Evolutionary conservation across 2,113 vertebrate genomes (phyloP).

Genomic region (Ceyx melanurus): DNA sequence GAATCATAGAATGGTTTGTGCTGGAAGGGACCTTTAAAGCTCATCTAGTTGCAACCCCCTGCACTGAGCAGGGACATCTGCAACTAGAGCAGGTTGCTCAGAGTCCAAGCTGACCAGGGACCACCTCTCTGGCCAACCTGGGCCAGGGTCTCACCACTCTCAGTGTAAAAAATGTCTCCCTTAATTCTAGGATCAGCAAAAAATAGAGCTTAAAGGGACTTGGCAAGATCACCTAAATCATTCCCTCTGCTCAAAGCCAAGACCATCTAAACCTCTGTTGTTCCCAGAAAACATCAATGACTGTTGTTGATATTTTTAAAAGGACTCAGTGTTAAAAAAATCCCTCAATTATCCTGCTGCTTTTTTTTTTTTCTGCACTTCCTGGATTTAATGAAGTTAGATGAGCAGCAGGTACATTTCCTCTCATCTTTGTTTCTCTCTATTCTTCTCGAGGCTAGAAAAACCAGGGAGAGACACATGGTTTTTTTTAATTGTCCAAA

Average conservation of each 20-base stretch:
- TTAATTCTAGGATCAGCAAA: background rate
- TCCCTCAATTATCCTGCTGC: background rate
- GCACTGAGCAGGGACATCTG: background rate
- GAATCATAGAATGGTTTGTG: background rate
- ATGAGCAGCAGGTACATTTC: background rate
- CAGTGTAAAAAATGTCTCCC: background rate
- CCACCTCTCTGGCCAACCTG: background rate
- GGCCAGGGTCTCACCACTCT: background rate
- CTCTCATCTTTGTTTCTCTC: background rate
- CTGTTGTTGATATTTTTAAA: background rate
- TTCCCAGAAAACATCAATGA: background rate
- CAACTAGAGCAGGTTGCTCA: background rate
- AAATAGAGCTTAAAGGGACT: background rate
- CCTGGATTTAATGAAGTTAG: background rate
- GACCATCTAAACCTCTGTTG: background rate
- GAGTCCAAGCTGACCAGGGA: background rate
- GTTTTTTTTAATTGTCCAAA: slow-evolving; percentile 27
- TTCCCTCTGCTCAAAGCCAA: background rate
- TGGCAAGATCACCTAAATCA: background rate
- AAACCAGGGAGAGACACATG: background rate
- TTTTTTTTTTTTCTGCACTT: background rate
- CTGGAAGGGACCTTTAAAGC: background rate
- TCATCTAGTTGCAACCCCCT: background rate
- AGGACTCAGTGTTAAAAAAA: background rate
- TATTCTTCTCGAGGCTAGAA: background rate